Percentiles rank a stretch among this genome's conserved stretches.
Evolutionary conservation across 2,888 invertebrate genomes (phyloP).

Genomic region (Dasypolia templi): DNA sequence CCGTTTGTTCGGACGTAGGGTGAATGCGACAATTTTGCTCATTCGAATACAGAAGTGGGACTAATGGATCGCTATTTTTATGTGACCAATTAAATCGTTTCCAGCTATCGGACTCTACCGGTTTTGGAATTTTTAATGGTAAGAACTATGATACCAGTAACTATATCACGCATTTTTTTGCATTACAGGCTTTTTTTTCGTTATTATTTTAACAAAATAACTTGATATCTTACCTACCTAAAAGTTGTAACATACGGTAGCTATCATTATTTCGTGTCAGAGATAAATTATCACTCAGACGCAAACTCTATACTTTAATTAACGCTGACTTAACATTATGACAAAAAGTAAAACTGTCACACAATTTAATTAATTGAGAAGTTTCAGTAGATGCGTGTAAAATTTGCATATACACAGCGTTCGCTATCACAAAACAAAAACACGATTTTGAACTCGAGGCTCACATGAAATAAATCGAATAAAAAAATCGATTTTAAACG

Average conservation of each 20-base stretch:
- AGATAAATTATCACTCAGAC: slow-evolving; percentile 44
- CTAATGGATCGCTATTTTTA: slow-evolving; percentile 83
- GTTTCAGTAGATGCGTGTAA: slow-evolving; percentile 88
- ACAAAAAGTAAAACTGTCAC: slow-evolving; percentile 66
- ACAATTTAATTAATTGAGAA: slow-evolving; percentile 87
- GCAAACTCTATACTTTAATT: slow-evolving; percentile 56
- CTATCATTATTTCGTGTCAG: slow-evolving; percentile 14
- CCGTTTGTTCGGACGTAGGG: slow-evolving; percentile 70
- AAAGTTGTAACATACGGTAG: not conserved
- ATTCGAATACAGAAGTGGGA: slow-evolving; percentile 82
- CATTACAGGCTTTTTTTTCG: not conserved
- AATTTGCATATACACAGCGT: slow-evolving; percentile 89
- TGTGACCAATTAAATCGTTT: slow-evolving; percentile 84
- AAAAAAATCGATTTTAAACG: slow-evolving; percentile 90
- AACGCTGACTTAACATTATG: slow-evolving; percentile 47
- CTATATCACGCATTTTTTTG: not conserved
- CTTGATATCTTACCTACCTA: not conserved
- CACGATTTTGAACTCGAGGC: slow-evolving; percentile 84
- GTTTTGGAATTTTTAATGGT: slow-evolving; percentile 27
- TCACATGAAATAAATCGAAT: slow-evolving; percentile 88
- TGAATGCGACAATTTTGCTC: slow-evolving; percentile 86
- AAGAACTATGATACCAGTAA: slow-evolving; percentile 10
- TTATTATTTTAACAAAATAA: not conserved
- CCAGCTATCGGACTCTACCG: slow-evolving; percentile 25
- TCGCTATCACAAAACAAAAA: slow-evolving; percentile 85